phyloP scores from a whole-genome alignment of 2,888 invertebrate genomes.

The Meteorus colon region DNA sequence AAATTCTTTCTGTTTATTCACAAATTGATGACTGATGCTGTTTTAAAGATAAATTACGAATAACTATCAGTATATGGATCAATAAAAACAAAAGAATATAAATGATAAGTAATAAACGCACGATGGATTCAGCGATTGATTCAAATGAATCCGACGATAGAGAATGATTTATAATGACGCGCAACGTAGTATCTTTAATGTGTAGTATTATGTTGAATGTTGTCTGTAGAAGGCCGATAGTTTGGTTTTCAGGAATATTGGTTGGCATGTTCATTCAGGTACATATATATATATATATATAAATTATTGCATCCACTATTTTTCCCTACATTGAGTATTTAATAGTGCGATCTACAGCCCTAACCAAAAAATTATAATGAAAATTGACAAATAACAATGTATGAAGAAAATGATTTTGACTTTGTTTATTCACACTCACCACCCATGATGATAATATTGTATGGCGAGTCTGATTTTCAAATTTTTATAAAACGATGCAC shows the following conservation, averaged over 20 bases:
- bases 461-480: neutral
- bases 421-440: slow-evolving; percentile 58
- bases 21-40: no score
- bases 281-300: neutral
- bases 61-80: no score
- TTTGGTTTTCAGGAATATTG: slow-evolving; percentile 38
- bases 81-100: no score
- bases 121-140: no score
- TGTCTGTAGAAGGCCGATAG: slow-evolving; percentile 64
- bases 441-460: slow-evolving; percentile 59
- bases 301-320: slow-evolving; percentile 4
- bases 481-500: slow-evolving; percentile 39
- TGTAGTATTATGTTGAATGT: slow-evolving; percentile 62
- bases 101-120: no score
- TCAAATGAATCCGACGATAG: no score
- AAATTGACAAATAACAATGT: neutral
- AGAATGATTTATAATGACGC: neutral
- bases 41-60: no score
- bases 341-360: neutral
- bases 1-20: no score
- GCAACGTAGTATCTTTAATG: neutral
- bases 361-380: neutral
- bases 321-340: neutral
- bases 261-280: no score
- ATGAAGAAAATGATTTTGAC: neutral